Evolutionary conservation across 37 sponge, comb jelly and placozoan genomes (phyloP).

Genomic region (Corticium candelabrum): DNA sequence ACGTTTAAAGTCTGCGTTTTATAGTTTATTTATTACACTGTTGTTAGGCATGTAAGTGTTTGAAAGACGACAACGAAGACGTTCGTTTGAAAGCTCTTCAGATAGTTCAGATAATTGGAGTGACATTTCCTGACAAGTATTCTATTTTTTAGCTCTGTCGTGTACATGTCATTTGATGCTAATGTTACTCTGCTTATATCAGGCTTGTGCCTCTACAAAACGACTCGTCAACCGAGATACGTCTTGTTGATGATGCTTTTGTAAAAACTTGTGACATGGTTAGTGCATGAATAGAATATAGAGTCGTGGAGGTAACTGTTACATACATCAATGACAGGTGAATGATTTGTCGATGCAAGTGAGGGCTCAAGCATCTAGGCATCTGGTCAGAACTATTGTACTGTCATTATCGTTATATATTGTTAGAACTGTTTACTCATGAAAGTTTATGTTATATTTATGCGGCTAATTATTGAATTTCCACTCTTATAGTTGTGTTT

Average conservation of each 20-base stretch:
- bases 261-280: slow-evolving; percentile 69
- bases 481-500: too few relatives aligned
- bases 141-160: background rate
- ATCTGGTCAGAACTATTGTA: slow-evolving; percentile 29
- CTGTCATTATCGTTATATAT: background rate
- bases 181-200: background rate
- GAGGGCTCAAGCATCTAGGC: slow-evolving; percentile 42
- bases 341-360: slow-evolving; percentile 57
- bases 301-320: too few relatives aligned
- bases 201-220: slow-evolving; percentile 36
- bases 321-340: too few relatives aligned
- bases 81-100: slow-evolving; percentile 40
- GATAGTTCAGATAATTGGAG: slow-evolving; percentile 33
- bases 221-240: slow-evolving; percentile 16
- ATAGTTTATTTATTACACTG: too few relatives aligned
- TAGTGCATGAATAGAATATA: too few relatives aligned
- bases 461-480: too few relatives aligned
- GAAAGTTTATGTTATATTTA: background rate
- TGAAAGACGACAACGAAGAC: slow-evolving; percentile 34
- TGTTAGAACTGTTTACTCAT: slow-evolving; percentile 7
- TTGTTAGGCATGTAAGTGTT: too few relatives aligned
- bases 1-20: too few relatives aligned
- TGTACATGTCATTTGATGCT: background rate
- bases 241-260: slow-evolving; percentile 68
- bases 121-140: slow-evolving; percentile 17